A percentile compares a stretch with the other conserved stretches of the same genome.
Conservation (phyloP, 2,888 invertebrate genomes). For the Tortricodes alternella region DNA sequence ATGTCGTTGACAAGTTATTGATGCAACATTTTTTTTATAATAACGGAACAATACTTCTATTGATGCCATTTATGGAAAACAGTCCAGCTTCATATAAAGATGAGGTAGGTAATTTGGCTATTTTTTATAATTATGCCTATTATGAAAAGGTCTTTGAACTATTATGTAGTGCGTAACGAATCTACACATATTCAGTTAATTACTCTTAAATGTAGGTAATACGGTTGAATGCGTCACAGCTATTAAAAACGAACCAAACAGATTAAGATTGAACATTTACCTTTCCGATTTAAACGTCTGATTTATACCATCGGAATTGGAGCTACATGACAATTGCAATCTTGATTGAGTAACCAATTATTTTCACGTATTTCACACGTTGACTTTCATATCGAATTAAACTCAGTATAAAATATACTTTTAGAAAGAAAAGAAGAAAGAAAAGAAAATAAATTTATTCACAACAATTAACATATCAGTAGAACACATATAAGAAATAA, state of each 20-base stretch:
- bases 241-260: not conserved
- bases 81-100: too few relatives aligned
- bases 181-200: conserved; percentile 10
- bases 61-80: not conserved
- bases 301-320: not conserved
- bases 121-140: not conserved
- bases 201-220: conserved; percentile 10
- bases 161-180: not conserved
- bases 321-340: not conserved
- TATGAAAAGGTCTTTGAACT: not conserved
- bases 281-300: not conserved
- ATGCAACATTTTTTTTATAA: too few relatives aligned
- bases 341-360: not conserved
- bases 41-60: too few relatives aligned
- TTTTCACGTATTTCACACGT: not conserved
- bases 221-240: not conserved
- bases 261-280: not conserved
- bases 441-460: too few relatives aligned
- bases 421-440: too few relatives aligned
- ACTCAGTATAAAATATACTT: not conserved
- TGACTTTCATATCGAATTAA: not conserved
- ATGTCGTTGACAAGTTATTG: too few relatives aligned
- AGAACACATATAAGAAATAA: too few relatives aligned
- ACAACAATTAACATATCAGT: too few relatives aligned
- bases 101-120: not conserved